A percentile compares a stretch with the other conserved stretches of the same genome.
Conservation (phyloP, 2,797 vertebrate species). For the Spinibarbus caldwelli region DNA sequence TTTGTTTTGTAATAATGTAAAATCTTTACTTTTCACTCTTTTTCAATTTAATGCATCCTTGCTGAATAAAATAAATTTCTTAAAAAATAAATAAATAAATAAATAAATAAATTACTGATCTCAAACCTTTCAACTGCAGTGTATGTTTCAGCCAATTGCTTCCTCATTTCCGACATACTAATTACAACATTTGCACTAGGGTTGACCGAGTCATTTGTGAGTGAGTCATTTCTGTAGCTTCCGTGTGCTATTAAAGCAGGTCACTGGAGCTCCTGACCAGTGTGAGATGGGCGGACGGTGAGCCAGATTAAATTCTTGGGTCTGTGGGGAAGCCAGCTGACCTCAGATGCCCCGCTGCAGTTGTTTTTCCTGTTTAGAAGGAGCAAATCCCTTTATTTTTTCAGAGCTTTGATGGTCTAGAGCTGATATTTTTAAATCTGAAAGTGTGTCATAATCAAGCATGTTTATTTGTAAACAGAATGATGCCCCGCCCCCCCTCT, state of each 20-base stretch:
- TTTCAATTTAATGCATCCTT: too few species aligned
- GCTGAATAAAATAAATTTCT: too few species aligned
- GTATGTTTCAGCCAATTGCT: not conserved
- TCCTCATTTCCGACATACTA: slow-evolving; percentile 22
- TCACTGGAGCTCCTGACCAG: slow-evolving; percentile 31
- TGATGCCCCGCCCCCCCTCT: too few species aligned
- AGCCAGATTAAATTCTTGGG: slow-evolving; percentile 49
- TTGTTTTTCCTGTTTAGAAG: not conserved
- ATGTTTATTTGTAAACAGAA: slow-evolving; percentile 50
- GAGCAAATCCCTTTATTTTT: not conserved
- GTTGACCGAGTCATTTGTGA: slow-evolving; percentile 29
- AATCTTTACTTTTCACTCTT: too few species aligned
- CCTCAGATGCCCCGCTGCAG: slow-evolving; percentile 31
- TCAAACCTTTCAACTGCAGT: not conserved
- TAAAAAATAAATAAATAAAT: too few species aligned
- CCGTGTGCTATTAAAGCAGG: slow-evolving; percentile 30
- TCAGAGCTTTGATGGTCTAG: not conserved
- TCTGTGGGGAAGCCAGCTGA: slow-evolving; percentile 47
- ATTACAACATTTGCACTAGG: slow-evolving; percentile 48
- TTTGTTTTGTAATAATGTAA: too few species aligned
- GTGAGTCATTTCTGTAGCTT: slow-evolving; percentile 42
- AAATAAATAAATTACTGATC: not conserved
- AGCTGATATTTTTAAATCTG: not conserved
- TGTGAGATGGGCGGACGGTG: slow-evolving; percentile 33
- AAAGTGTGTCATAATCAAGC: not conserved